A percentile compares a stretch with the other conserved stretches of the same genome.
These are phyloP conservation scores for Orchesellides sinensis DNA, from an alignment of 2,888 invertebrate species.

Conservation along the genomic window DNA sequence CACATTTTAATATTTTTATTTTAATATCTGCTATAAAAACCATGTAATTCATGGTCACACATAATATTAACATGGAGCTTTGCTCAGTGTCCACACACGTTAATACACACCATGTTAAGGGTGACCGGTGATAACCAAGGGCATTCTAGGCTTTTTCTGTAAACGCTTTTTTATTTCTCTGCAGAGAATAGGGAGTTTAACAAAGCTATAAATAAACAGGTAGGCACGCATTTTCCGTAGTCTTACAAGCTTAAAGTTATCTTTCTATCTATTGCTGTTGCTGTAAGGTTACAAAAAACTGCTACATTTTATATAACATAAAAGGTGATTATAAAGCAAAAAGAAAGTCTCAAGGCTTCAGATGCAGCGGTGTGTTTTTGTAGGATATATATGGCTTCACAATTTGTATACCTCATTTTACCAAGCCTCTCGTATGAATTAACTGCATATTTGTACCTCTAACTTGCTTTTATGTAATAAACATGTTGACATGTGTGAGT, in stretches of 20 bases:
- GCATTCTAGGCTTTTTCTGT: no score
- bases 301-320: neutral
- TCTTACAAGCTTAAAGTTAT: neutral
- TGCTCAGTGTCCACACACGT: no score
- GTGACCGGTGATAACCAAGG: no score
- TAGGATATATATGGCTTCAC: neutral
- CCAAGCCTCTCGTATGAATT: neutral
- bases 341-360: neutral
- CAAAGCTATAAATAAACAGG: neutral
- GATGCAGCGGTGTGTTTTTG: neutral
- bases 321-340: no score
- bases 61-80: no score
- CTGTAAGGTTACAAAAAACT: neutral
- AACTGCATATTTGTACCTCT: no score
- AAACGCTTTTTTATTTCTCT: no score
- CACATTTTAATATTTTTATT: conserved; percentile 16
- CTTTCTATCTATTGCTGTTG: neutral
- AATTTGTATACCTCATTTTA: neutral
- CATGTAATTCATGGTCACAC: conserved; percentile 1
- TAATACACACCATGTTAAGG: no score
- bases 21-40: conserved; percentile 4
- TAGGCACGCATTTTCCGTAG: neutral
- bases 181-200: neutral
- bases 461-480: neutral
- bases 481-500: neutral